Base-by-base conservation (phyloP, 2,797 vertebrate genomes). In the Stomatorhinus walkeri region DNA sequence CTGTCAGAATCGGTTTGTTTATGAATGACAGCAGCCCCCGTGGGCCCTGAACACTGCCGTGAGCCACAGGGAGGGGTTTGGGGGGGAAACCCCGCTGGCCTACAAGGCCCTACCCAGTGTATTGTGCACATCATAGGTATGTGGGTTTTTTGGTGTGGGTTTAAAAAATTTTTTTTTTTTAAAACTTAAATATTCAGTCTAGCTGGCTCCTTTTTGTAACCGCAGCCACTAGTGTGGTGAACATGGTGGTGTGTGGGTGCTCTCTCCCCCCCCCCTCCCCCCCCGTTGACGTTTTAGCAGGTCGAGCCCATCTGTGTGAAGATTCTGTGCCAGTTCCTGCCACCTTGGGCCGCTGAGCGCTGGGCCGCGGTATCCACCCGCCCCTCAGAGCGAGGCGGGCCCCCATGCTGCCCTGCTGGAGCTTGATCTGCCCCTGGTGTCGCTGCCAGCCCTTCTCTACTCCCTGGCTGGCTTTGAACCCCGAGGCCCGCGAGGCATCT, bases 291-390 rank as follows among this genome's bases (percentile, higher is more conserved):
- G n/a, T 51, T 85, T 85, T 85, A 22, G 22, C 43, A 49, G 81
- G 81, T 85, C 43, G 40, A 51, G 22, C 81, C 81, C 81, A 85
- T 85, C 81, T 85, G 81, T 49, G 81, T 85, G 22, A 51, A 14
- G 22, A 51, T 51, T 49, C 81, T 24, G 46, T 85, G 81, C 81
- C 81, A 85, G 81, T 24, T 48, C 81, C 22, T 85, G 48, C 12
- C 46, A 49, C 79, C 46, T 83, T 22, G n/a, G 43, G 79, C 43
- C 19, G 43, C 43, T 10, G 79, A 19, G 32, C 6, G 68, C 68
- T 40, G 68, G 36, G 36, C 72, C 7, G 36, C 28, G 76, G 76
- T 81, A n/a, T 79, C 76, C 19, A 43, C 84, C 48, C 49, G 1
- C 84, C 48, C 12, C 24, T 85, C 49, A 85, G 46, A 14, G 84